Evolutionary conservation across 1,140 invertebrate genomes (phyloP), one percentile per base, ranked within the genome.

Genomic region (Atta colombica): DNA sequence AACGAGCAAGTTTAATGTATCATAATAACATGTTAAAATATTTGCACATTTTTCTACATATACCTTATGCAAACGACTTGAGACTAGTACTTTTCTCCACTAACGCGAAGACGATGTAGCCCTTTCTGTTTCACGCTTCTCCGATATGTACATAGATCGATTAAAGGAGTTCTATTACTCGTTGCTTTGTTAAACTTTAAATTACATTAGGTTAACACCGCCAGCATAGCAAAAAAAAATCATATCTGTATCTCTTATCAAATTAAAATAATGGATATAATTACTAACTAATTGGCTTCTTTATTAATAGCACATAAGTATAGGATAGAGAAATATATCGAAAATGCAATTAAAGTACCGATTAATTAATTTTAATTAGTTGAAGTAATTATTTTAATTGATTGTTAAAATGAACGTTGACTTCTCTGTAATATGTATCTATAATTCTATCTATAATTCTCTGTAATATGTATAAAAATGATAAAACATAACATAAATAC

Each of bases 31-130:
- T 28, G 55, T 74, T 35, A 74, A 84, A 84, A 61, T 49, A 68
- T 84, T 74, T 75, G 80, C 80, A 75, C 49, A 84, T 75, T 81
- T 84, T 61, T 84, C 51, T 31, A 75, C 39, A 25, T 71, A 39
- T 18, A 55, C 8, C 3, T 58, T 63, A 51, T 25, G 69, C 39
- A 25, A 35, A 53, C 28, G 3, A n/a, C 55, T 39, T 3, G 49
- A 55, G 5, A 31, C 28, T 21, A 81, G 5, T 16, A 18, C 55
- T 14, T 84, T 61, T 49, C 18, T 14, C n/a, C 25, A 14, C 55
- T 31, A 35, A 12, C 8, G 28, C 35, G n/a, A 68, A 66, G 63
- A 14, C 66, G 55, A 74, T 61, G 61, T 84, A 25, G 71, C 45
- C 55, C 25, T 84, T 58, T 61, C 63, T 35, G 12, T 55, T 16